Conservation (phyloP, 2,113 vertebrate species). For the Dromaius novaehollandiae region DNA sequence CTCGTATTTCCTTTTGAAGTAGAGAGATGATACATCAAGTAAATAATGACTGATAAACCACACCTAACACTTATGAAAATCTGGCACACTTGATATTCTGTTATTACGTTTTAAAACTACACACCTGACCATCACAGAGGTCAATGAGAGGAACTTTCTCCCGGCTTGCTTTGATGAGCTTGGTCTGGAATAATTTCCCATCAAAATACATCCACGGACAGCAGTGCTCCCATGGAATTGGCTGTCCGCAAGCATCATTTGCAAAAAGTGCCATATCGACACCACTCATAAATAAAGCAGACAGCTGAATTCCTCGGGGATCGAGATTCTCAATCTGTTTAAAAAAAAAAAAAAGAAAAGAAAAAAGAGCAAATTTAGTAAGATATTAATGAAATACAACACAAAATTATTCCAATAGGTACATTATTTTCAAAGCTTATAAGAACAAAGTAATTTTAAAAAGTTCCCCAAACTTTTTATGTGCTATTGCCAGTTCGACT, state of each 20-base stretch:
- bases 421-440: not conserved
- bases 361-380: not conserved
- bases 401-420: not conserved
- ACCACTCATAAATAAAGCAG: constrained; percentile 94
- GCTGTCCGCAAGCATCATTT: constrained; percentile 93
- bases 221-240: constrained; percentile 95
- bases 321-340: constrained; percentile 93
- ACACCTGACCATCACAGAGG: constrained; percentile 99
- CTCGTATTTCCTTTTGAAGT: not conserved
- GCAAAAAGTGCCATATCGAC: constrained; percentile 96
- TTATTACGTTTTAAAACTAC: not conserved
- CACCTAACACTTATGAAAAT: not conserved
- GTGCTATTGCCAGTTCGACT: not conserved
- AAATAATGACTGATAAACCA: too few relatives aligned
- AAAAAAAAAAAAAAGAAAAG: not conserved
- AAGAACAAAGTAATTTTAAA: not conserved
- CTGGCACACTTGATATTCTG: too few relatives aligned
- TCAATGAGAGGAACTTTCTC: constrained; percentile 96
- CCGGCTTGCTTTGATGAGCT: constrained; percentile 90
- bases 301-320: constrained; percentile 92
- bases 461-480: not conserved
- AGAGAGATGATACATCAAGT: accelerated
- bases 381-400: not conserved
- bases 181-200: constrained; percentile 94
- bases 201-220: constrained; percentile 99